These are phyloP conservation scores for Dicrurus megarhynchus DNA, from an alignment of 2,113 vertebrate genomes.

Conservation along the genomic window DNA sequence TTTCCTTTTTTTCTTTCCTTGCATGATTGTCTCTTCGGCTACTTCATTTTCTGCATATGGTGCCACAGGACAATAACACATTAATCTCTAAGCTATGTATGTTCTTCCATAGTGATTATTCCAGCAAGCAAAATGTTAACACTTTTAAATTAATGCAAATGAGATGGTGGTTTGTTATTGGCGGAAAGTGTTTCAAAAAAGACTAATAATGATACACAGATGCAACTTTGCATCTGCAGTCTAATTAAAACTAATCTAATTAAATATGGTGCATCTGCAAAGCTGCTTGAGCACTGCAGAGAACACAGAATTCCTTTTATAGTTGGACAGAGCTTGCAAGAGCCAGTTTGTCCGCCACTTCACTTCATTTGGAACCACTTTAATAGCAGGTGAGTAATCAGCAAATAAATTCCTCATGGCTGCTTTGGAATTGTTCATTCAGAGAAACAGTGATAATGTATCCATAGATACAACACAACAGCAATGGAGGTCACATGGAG, in stretches of 20 bases:
- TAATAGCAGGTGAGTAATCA: constrained; percentile 45
- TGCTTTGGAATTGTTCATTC: constrained; percentile 10
- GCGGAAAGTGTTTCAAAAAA: background rate
- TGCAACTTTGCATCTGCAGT: constrained; percentile 11
- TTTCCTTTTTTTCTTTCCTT: constrained; percentile 2
- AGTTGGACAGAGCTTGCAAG: constrained; percentile 7
- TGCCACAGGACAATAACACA: background rate
- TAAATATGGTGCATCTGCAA: constrained; percentile 30
- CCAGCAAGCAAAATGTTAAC: constrained; percentile 21
- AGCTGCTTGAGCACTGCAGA: background rate
- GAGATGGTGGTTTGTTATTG: background rate
- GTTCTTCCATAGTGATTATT: background rate
- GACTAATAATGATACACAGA: constrained; percentile 5
- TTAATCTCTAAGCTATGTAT: background rate
- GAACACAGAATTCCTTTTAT: constrained; percentile 3
- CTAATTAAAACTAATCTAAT: constrained; percentile 61
- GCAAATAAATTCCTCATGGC: background rate
- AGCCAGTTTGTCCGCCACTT: background rate
- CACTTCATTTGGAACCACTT: constrained; percentile 10
- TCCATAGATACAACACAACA: background rate
- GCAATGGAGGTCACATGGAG: background rate
- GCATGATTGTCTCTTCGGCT: background rate
- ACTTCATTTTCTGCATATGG: background rate
- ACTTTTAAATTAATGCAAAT: constrained; percentile 1
- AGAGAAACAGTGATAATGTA: background rate